phyloP scores from a whole-genome alignment of 2,797 vertebrate genomes.

The Pseudochaenichthys georgianus region DNA sequence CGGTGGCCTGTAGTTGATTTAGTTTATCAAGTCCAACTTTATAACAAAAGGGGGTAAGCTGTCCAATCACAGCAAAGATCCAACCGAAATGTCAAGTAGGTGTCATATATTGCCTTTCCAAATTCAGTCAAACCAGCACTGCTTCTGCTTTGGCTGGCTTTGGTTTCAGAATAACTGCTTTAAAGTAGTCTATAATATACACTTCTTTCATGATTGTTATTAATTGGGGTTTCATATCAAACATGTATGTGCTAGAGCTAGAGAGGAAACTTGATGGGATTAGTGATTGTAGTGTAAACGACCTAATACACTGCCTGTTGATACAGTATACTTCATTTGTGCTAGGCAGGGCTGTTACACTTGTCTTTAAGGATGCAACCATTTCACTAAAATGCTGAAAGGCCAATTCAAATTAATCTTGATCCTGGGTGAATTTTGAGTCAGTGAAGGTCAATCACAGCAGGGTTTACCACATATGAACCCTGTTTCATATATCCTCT shows the following conservation, averaged over 20 bases:
- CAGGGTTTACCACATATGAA: neutral
- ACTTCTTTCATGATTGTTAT: no score
- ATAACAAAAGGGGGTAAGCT: conserved; percentile 15
- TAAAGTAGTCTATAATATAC: no score
- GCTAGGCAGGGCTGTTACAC: neutral
- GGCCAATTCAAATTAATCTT: neutral
- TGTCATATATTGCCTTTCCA: neutral
- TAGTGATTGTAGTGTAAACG: neutral
- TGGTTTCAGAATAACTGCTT: no score
- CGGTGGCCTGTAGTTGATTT: conserved; percentile 3
- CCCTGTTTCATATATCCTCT: neutral
- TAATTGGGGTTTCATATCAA: neutral
- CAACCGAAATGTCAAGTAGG: conserved; percentile 32
- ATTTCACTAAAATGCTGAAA: neutral
- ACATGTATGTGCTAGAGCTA: neutral
- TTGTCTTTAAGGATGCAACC: neutral
- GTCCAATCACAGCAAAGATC: conserved; percentile 30
- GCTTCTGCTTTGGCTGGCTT: neutral
- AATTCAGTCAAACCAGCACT: conserved; percentile 15
- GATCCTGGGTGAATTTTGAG: neutral
- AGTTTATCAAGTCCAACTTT: conserved; percentile 24
- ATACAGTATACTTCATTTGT: neutral
- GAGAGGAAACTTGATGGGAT: neutral
- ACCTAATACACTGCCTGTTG: neutral
- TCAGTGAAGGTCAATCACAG: neutral